phyloP scores from a whole-genome alignment of 2,888 invertebrate genomes.

The Matsumyia berberina region DNA sequence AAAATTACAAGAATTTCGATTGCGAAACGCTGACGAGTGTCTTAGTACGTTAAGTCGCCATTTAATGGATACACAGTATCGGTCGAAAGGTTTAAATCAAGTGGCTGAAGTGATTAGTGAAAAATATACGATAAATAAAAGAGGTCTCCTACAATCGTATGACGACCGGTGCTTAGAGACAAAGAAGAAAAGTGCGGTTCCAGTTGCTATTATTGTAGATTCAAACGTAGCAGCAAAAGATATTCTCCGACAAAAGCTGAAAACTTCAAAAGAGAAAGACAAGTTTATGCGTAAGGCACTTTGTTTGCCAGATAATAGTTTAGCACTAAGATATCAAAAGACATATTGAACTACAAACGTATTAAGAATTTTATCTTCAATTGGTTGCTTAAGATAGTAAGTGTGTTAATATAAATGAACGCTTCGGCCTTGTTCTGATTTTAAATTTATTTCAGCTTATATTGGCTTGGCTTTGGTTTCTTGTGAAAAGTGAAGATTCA shows the following conservation, averaged over 20 bases:
- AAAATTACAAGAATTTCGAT: constrained; percentile 56
- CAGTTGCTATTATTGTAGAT: constrained; percentile 5
- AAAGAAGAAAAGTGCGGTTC: neutral
- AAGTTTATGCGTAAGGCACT: constrained; percentile 42
- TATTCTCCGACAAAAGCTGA: constrained; percentile 37
- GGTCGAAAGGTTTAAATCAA: neutral
- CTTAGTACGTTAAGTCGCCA: constrained; percentile 34
- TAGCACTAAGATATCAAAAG: constrained; percentile 60
- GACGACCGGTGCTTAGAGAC: neutral
- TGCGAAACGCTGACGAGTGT: constrained; percentile 53
- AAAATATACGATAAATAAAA: constrained; percentile 35
- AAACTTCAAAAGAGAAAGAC: constrained; percentile 23
- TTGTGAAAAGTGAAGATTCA: too few relatives aligned
- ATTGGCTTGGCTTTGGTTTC: too few relatives aligned
- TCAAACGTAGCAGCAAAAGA: constrained; percentile 36
- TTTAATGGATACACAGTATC: neutral
- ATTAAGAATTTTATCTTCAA: neutral
- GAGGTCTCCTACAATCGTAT: constrained; percentile 36
- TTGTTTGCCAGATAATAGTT: constrained; percentile 53
- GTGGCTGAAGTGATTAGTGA: neutral
- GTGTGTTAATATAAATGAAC: neutral
- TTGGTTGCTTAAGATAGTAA: neutral
- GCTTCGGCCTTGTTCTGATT: too few relatives aligned
- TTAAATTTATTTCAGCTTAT: too few relatives aligned
- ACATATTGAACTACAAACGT: constrained; percentile 28